phyloP scores from a whole-genome alignment of 2,113 vertebrate species.

The Entomyzon cyanotis region DNA sequence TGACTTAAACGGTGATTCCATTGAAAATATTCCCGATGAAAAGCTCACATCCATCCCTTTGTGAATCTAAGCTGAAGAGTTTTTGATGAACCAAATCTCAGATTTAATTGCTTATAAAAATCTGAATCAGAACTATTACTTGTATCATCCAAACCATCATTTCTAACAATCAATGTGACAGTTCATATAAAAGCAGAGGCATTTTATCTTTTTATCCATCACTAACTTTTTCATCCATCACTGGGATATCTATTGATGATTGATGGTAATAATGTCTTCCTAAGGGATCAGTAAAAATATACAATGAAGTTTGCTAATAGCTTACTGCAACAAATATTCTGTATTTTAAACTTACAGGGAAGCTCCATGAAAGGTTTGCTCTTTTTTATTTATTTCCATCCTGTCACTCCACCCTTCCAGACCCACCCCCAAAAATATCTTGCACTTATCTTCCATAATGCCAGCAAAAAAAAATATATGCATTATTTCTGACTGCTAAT shows the following conservation, averaged over 20 bases:
- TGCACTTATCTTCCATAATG: background rate
- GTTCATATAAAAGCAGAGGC: background rate
- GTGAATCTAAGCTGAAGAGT: background rate
- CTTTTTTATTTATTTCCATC: background rate
- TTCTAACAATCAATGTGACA: background rate
- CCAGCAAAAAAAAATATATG: background rate
- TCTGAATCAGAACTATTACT: background rate
- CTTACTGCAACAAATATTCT: background rate
- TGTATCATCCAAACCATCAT: background rate
- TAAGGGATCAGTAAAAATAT: background rate
- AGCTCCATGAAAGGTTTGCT: background rate
- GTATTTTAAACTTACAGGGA: background rate
- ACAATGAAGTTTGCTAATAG: background rate
- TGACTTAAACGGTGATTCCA: background rate
- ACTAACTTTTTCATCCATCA: background rate
- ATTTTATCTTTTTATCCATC: background rate
- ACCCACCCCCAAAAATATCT: background rate
- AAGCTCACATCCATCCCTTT: background rate
- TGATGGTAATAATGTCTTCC: rapidly evolving
- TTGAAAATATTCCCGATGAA: background rate
- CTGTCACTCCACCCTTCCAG: background rate
- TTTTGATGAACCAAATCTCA: background rate
- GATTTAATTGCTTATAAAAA: background rate
- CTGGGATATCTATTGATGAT: background rate
- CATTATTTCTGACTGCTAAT: background rate